These are phyloP conservation scores for Diaperis boleti DNA, from an alignment of 2,888 invertebrate species.

Conservation along the genomic window DNA sequence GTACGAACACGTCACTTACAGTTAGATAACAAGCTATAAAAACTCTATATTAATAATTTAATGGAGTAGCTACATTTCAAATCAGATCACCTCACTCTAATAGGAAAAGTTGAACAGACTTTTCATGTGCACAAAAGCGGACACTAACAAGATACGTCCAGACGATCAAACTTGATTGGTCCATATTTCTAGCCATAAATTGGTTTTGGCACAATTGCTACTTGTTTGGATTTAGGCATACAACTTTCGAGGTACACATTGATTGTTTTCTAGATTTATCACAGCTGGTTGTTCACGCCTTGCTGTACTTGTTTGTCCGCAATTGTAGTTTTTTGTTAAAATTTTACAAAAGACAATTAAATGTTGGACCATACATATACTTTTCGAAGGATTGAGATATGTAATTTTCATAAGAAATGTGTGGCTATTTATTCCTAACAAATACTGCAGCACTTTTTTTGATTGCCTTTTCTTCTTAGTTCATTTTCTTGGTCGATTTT, in stretches of 20 bases:
- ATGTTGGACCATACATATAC: conserved; percentile 1
- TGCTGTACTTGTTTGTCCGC: neutral
- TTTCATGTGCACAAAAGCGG: neutral
- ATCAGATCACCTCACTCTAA: too few relatives aligned
- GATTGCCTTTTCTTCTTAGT: conserved; percentile 56
- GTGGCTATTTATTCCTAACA: conserved; percentile 8
- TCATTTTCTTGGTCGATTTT: conserved; percentile 63
- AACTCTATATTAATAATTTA: too few relatives aligned
- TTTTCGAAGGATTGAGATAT: conserved; percentile 21
- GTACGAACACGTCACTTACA: too few relatives aligned
- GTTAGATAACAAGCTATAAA: too few relatives aligned
- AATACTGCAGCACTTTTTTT: conserved; percentile 30
- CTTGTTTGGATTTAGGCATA: neutral
- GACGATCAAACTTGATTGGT: conserved; percentile 1
- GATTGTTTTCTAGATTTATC: neutral
- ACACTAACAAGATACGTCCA: neutral
- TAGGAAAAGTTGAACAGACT: too few relatives aligned
- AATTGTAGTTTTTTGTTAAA: neutral
- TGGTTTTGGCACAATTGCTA: conserved; percentile 1
- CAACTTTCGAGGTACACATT: neutral
- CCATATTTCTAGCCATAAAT: neutral
- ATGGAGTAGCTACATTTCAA: too few relatives aligned
- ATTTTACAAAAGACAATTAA: conserved; percentile 6
- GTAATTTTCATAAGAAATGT: conserved; percentile 35
- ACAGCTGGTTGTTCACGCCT: neutral